Evolutionary conservation across 2,113 vertebrate species (phyloP).

Genomic region (Eublepharis macularius): DNA sequence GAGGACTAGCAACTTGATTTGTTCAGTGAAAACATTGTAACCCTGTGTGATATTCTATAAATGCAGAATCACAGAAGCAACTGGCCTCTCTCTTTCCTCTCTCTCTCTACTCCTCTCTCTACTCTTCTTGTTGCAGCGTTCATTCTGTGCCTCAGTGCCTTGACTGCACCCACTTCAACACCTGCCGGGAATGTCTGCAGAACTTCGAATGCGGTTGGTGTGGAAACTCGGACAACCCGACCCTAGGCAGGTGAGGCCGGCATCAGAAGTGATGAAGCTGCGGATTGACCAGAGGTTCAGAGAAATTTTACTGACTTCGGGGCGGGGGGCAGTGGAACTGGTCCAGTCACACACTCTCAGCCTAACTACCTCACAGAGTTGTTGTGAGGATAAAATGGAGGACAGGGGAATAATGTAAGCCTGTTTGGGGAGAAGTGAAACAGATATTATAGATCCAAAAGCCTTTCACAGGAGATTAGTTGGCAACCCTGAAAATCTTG

Average conservation of each 20-base stretch:
- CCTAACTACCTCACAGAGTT: too few species aligned
- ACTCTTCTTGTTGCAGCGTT: constrained; percentile 69
- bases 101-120: too few species aligned
- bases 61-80: too few species aligned
- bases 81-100: not conserved
- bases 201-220: constrained; percentile 94
- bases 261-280: not conserved
- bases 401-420: too few species aligned
- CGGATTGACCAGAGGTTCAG: not conserved
- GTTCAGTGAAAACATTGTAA: not conserved
- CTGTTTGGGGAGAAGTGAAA: not conserved
- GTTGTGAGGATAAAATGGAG: too few species aligned
- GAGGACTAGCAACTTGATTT: not conserved
- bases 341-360: too few species aligned
- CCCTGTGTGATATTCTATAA: too few species aligned
- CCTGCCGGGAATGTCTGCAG: constrained; percentile 85
- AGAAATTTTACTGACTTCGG: not conserved
- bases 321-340: too few species aligned
- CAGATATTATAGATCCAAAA: not conserved
- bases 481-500: not conserved
- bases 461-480: not conserved
- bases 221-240: constrained; percentile 92
- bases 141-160: constrained; percentile 89
- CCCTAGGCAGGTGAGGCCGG: constrained; percentile 81
- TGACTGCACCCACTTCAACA: constrained; percentile 81